These are phyloP conservation scores for Speoplatyrhinus poulsoni DNA, from an alignment of 2,113 vertebrate genomes.

Conservation along the genomic window DNA sequence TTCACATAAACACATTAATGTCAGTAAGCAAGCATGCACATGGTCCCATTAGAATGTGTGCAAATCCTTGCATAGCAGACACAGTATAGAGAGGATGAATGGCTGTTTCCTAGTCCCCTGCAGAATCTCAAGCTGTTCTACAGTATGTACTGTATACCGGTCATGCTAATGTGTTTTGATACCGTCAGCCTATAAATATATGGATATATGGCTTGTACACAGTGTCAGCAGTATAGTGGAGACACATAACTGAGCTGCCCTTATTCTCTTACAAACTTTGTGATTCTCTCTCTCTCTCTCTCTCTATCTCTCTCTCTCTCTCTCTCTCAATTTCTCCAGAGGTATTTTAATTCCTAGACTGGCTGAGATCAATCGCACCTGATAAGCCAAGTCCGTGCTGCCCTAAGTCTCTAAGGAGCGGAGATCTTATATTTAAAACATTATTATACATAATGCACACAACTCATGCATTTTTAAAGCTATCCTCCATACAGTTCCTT, in stretches of 20 bases:
- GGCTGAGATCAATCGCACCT: constrained; percentile 46
- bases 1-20: background rate
- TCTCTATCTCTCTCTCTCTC: background rate
- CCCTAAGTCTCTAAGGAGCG: constrained; percentile 35
- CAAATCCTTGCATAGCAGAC: background rate
- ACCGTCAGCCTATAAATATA: constrained; percentile 14
- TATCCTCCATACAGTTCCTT: constrained; percentile 24
- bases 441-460: constrained; percentile 63
- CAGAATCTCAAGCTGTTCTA: background rate
- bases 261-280: constrained; percentile 10
- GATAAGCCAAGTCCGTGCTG: constrained; percentile 43
- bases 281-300: background rate
- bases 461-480: constrained; percentile 63
- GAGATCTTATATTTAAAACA: constrained; percentile 69
- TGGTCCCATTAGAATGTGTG: background rate
- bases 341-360: constrained; percentile 25
- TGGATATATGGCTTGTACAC: constrained; percentile 25
- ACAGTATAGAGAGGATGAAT: no score
- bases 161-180: constrained; percentile 20
- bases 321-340: constrained; percentile 13
- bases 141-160: no score
- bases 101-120: background rate
- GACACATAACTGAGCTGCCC: background rate
- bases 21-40: background rate
- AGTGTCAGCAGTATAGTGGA: constrained; percentile 5